phyloP scores from a whole-genome alignment of 2,888 invertebrate species.

The Sphaeridia pumilis region DNA sequence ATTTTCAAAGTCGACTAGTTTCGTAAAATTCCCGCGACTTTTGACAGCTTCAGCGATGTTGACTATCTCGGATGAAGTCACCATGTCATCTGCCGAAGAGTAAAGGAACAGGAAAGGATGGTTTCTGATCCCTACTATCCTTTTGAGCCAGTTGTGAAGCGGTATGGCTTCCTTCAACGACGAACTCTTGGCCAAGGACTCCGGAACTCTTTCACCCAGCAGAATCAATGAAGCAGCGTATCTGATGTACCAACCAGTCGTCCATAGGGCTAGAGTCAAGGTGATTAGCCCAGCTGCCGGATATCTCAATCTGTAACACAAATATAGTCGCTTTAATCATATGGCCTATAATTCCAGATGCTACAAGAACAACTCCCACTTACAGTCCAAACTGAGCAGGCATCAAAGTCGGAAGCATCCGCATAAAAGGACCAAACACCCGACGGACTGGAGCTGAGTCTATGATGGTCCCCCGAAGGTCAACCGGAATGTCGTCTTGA shows the following conservation, averaged over 20 bases:
- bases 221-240: conserved; percentile 20
- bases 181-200: background rate
- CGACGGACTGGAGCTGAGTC: conserved; percentile 59
- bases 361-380: no score
- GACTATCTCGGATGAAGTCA: conserved; percentile 44
- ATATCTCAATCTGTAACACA: conserved; percentile 19
- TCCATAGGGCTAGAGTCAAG: conserved; percentile 19
- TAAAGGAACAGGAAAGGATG: conserved; percentile 48
- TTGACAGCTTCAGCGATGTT: conserved; percentile 21
- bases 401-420: conserved; percentile 50
- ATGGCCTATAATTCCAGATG: no score
- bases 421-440: conserved; percentile 47
- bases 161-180: conserved; percentile 8
- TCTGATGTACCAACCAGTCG: conserved; percentile 26
- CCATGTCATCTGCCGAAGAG: conserved; percentile 56
- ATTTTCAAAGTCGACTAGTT: conserved; percentile 46
- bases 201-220: conserved; percentile 17
- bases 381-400: background rate
- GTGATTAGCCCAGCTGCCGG: conserved; percentile 18
- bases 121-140: conserved; percentile 23
- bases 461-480: conserved; percentile 53
- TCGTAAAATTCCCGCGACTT: conserved; percentile 20
- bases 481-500: conserved; percentile 32
- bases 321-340: no score
- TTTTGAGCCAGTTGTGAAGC: conserved; percentile 29